Conservation (phyloP, 2,888 invertebrate genomes). For the Caenorhabditis sp. region DNA sequence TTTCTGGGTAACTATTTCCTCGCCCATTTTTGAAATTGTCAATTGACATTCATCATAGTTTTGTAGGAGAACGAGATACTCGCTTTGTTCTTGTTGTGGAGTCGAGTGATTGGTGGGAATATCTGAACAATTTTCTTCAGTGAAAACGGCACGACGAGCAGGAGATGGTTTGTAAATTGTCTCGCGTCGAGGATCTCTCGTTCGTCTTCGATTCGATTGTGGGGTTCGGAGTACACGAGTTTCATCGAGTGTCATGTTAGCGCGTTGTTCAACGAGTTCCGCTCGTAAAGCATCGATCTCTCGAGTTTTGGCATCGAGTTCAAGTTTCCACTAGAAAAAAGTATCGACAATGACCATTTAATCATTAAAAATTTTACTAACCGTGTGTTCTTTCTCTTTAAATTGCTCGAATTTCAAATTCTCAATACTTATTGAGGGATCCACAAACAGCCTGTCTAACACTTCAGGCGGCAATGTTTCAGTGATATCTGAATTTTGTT, state of each 20-base stretch:
- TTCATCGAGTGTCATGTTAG: slow-evolving; percentile 6
- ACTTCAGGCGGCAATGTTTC: not conserved
- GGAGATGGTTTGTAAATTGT: slow-evolving; percentile 27
- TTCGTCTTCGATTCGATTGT: slow-evolving; percentile 5
- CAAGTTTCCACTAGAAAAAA: slow-evolving; percentile 18
- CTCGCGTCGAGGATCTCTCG: slow-evolving; percentile 19
- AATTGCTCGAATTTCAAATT: not conserved
- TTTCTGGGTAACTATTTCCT: not conserved
- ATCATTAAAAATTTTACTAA: not conserved
- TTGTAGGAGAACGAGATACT: no score
- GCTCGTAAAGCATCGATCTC: slow-evolving; percentile 9
- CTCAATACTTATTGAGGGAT: not conserved
- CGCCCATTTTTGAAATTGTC: not conserved
- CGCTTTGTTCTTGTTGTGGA: not conserved
- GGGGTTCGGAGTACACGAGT: slow-evolving; percentile 18
- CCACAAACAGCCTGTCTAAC: not conserved
- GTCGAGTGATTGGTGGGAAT: not conserved
- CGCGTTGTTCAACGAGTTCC: not conserved
- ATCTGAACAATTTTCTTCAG: not conserved
- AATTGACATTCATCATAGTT: not conserved
- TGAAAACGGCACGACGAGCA: not conserved
- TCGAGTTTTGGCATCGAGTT: slow-evolving; percentile 10
- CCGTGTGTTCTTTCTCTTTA: not conserved
- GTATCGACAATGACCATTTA: not conserved
- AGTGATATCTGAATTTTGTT: not conserved